Evolutionary conservation across 1,140 invertebrate species (phyloP).

Genomic region (Agraylea sexmaculata): DNA sequence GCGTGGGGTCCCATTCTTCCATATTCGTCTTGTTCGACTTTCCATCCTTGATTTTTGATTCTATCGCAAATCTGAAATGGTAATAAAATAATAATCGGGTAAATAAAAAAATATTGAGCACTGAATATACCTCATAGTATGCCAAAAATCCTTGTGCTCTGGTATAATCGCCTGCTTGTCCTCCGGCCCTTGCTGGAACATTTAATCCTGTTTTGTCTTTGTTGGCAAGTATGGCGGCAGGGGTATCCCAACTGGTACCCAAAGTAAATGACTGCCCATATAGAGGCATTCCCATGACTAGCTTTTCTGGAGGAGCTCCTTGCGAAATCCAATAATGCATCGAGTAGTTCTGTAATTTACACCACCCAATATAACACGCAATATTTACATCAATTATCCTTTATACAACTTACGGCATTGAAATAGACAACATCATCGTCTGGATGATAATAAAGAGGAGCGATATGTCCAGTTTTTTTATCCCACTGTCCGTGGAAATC

Average conservation of each 20-base stretch:
- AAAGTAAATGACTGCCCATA: slow-evolving; percentile 79
- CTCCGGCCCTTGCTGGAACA: slow-evolving; percentile 58
- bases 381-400: slow-evolving; percentile 17
- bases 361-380: slow-evolving; percentile 21
- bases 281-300: slow-evolving; percentile 82
- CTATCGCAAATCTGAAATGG: slow-evolving; percentile 61
- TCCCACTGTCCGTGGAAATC: slow-evolving; percentile 88
- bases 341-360: slow-evolving; percentile 60
- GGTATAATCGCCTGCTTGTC: slow-evolving; percentile 70
- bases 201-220: slow-evolving; percentile 54
- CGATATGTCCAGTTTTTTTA: slow-evolving; percentile 78
- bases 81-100: slow-evolving; percentile 4
- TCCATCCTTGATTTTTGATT: slow-evolving; percentile 65
- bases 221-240: slow-evolving; percentile 25
- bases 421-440: slow-evolving; percentile 63
- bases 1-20: slow-evolving; percentile 76
- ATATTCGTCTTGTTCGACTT: slow-evolving; percentile 60
- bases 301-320: slow-evolving; percentile 64
- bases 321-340: slow-evolving; percentile 81
- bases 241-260: slow-evolving; percentile 28
- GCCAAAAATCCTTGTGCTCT: slow-evolving; percentile 73
- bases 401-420: slow-evolving; percentile 43
- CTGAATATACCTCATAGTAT: slow-evolving; percentile 68
- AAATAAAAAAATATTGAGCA: not conserved
- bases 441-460: slow-evolving; percentile 68